phyloP scores from a whole-genome alignment of 2,113 vertebrate genomes.

The Hydrochoerus hydrochaeris region DNA sequence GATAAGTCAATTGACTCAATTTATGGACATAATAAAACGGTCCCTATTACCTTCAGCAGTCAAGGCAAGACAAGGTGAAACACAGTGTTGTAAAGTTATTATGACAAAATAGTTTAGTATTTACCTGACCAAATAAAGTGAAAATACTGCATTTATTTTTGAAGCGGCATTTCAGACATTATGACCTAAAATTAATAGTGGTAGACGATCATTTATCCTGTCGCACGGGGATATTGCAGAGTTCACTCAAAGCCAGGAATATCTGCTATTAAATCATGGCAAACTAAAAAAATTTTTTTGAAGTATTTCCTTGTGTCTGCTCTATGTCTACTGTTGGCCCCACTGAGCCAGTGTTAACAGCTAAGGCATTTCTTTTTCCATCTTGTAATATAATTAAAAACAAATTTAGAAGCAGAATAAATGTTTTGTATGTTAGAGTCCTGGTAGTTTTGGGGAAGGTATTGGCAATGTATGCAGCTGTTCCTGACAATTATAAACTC shows the following conservation, averaged over 20 bases:
- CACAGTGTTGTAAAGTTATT: constrained; percentile 88
- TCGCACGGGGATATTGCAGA: constrained; percentile 83
- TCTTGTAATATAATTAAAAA: constrained; percentile 89
- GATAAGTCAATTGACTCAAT: constrained; percentile 92
- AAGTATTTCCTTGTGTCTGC: constrained; percentile 87
- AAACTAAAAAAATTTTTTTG: constrained; percentile 76
- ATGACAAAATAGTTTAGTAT: constrained; percentile 88
- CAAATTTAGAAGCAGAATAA: constrained; percentile 87
- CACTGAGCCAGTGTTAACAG: constrained; percentile 85
- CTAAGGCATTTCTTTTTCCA: constrained; percentile 83
- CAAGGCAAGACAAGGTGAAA: constrained; percentile 90
- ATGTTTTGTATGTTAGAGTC: constrained; percentile 82
- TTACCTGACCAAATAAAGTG: constrained; percentile 87
- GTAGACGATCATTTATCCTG: constrained; percentile 84
- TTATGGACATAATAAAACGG: constrained; percentile 91
- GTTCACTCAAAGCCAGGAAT: constrained; percentile 85
- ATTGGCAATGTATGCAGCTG: constrained; percentile 78
- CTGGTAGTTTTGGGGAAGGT: constrained; percentile 82
- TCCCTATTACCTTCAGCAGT: constrained; percentile 88
- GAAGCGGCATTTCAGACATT: constrained; percentile 84
- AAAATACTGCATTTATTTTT: constrained; percentile 86
- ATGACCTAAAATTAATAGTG: constrained; percentile 85
- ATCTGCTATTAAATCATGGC: constrained; percentile 85
- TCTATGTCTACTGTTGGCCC: constrained; percentile 86
- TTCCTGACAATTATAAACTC: constrained; percentile 80